phyloP scores from a whole-genome alignment of 2,797 vertebrate species.

The Etheostoma nigrum region DNA sequence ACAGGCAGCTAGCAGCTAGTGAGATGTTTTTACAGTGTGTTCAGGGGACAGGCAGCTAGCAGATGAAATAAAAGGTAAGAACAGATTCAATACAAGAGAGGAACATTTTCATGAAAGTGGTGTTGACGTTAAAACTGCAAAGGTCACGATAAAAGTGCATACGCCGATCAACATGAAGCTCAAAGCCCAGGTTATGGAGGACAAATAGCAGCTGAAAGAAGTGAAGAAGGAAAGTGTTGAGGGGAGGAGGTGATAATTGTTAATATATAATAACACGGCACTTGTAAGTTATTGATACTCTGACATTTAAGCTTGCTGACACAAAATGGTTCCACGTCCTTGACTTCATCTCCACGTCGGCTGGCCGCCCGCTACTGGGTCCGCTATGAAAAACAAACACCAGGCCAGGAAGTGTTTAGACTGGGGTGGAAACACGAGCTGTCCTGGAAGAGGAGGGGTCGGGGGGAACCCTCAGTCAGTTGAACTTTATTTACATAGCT shows the following conservation, averaged over 20 bases:
- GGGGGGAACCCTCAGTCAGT: constrained; percentile 17
- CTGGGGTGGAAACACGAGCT: constrained; percentile 44
- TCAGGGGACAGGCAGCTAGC: too few species aligned
- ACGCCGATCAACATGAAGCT: too few species aligned
- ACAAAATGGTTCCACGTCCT: background rate
- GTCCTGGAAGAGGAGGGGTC: background rate
- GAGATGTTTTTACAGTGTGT: too few species aligned
- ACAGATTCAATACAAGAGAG: too few species aligned
- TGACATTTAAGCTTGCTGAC: constrained; percentile 14
- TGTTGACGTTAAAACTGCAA: too few species aligned
- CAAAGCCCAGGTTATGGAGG: too few species aligned
- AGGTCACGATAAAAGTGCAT: too few species aligned
- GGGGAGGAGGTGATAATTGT: background rate
- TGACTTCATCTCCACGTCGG: background rate
- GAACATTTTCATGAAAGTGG: too few species aligned
- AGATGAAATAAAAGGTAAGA: too few species aligned
- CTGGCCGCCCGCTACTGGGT: constrained; percentile 31
- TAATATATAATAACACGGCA: background rate
- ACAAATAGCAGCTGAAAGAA: background rate
- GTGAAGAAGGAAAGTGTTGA: background rate
- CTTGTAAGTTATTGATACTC: constrained; percentile 1
- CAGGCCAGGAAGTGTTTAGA: constrained; percentile 53
- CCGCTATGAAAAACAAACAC: constrained; percentile 49
- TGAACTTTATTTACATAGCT: constrained; percentile 49
- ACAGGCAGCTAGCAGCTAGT: too few species aligned